Conservation (phyloP, 2,797 vertebrate genomes). For the Crocodylus rhombifer region DNA sequence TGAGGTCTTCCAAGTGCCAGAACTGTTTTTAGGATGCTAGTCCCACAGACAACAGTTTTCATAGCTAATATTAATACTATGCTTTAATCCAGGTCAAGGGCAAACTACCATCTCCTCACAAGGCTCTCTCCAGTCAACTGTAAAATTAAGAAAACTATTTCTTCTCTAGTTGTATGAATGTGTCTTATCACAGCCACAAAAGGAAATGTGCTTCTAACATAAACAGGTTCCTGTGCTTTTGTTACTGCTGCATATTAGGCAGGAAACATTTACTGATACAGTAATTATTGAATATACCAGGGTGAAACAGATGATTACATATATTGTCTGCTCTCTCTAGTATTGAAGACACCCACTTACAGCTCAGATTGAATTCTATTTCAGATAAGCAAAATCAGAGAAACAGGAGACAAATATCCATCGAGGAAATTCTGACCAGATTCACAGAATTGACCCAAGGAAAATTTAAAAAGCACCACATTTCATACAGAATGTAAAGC, state of each 20-base stretch:
- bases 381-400: slow-evolving; percentile 45
- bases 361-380: slow-evolving; percentile 32
- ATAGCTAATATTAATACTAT: neutral
- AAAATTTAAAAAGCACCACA: slow-evolving; percentile 63
- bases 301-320: neutral
- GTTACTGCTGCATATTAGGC: neutral
- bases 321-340: neutral
- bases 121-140: neutral
- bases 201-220: slow-evolving; percentile 10
- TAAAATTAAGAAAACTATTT: neutral
- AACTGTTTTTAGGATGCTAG: neutral
- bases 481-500: slow-evolving; percentile 68
- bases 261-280: neutral
- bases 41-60: neutral
- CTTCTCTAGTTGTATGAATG: slow-evolving; percentile 1
- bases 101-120: neutral
- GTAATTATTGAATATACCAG: neutral
- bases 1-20: neutral
- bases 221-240: slow-evolving; percentile 27
- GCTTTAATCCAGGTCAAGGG: slow-evolving; percentile 6
- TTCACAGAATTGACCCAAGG: slow-evolving; percentile 25
- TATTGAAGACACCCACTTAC: neutral
- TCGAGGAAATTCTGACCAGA: slow-evolving; percentile 39
- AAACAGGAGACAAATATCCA: slow-evolving; percentile 16
- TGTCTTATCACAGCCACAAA: neutral